Evolutionary conservation across 2,797 vertebrate species (phyloP), one percentile per base, ranked within the genome.

Genomic region (Chloroceryle inda): DNA sequence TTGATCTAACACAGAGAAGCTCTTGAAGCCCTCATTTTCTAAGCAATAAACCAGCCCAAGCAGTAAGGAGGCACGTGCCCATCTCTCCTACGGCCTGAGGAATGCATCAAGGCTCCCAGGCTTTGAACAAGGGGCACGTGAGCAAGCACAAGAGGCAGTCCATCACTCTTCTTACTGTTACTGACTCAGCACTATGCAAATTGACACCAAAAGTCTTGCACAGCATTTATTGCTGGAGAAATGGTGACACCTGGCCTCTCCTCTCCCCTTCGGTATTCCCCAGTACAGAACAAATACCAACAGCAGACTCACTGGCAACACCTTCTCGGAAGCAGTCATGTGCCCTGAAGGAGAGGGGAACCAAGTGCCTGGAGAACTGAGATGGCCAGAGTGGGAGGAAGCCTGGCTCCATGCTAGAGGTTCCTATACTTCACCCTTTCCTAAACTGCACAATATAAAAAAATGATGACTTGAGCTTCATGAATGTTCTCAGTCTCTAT

Each of bases 31-130:
- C 14, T 66, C 55, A 20, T 26, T 85, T 85, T 24, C 11, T 27
- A 61, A 61, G 12, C 4, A 6, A 50, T 24, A 86, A 93, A 72
- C 15, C 73, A 64, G 56, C 11, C 76, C 33, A 22, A 76, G 58
- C 4, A 6, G 49, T 31, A 35, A 72, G 45, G 38, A 76, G 14
- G 10, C 18, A 38, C 0, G 0, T 27, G 24, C 13, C 40, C 9
- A 4, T 40, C 12, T 62, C 45, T 90, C 58, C 58, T 40, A 19
- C 12, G n/a, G 23, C 15, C 53, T 66, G 29, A 75, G 9, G 17
- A 66, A 53, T 23, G 37, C 33, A 85, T 61, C 55, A 38, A 62
- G 85, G 21, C 2, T 7, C 80, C 50, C 16, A 27, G 58, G 50
- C 69, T 81, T n/a, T 42, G 26, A 85, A 38, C 42, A 80, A 33